Conservation (phyloP, 2,888 invertebrate species). For the Ptychoptera albimana region DNA sequence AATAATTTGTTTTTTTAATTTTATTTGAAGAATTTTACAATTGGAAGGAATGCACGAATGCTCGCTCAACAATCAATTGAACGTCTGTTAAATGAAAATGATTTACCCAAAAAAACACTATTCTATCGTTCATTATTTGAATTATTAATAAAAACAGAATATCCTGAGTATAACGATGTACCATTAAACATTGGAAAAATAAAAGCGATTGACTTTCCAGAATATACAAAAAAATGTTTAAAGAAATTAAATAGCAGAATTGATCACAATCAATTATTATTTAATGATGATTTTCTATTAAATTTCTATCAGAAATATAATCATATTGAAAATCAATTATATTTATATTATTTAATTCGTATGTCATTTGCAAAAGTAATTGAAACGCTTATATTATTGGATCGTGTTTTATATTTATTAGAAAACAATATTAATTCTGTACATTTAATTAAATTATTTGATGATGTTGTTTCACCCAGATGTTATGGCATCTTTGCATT, state of each 20-base stretch:
- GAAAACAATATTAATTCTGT: constrained; percentile 43
- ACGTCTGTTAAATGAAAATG: constrained; percentile 38
- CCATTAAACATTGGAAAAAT: constrained; percentile 43
- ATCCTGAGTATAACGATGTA: constrained; percentile 25
- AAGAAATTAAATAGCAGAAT: constrained; percentile 34
- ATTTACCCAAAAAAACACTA: constrained; percentile 46
- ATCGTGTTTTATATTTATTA: constrained; percentile 59
- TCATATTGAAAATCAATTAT: constrained; percentile 40
- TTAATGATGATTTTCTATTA: constrained; percentile 31
- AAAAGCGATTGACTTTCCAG: constrained; percentile 44
- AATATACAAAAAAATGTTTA: constrained; percentile 54
- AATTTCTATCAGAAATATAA: constrained; percentile 26
- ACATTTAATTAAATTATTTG: constrained; percentile 61
- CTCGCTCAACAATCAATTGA: constrained; percentile 72
- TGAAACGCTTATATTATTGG: constrained; percentile 67
- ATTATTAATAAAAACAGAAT: constrained; percentile 35
- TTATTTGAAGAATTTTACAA: constrained; percentile 19
- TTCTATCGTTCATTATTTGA: constrained; percentile 65
- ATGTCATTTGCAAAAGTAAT: constrained; percentile 62
- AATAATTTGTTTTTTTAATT: not conserved
- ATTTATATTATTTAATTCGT: constrained; percentile 62
- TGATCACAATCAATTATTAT: constrained; percentile 25
- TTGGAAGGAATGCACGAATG: constrained; percentile 72
- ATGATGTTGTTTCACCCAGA: constrained; percentile 69
- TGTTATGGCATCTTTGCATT: constrained; percentile 58